Evolutionary conservation across 2,888 invertebrate species (phyloP).

Genomic region (Cancer borealis): DNA sequence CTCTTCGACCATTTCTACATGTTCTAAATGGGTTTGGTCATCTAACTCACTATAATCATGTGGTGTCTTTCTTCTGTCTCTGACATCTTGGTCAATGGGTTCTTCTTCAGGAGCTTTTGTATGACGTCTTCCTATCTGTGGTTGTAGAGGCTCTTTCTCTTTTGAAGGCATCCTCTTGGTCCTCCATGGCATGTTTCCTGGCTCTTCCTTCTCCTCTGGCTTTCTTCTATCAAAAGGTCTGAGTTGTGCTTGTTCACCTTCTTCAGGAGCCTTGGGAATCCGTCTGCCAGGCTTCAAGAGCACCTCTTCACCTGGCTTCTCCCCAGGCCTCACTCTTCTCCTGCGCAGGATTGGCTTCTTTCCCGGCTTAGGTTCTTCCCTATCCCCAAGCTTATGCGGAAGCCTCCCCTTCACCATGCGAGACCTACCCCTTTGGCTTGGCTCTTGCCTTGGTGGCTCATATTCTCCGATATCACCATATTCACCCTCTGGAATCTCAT

Average conservation of each 20-base stretch:
- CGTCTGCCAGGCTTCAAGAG: conserved; percentile 46
- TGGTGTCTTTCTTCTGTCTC: conserved; percentile 9
- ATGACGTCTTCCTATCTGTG: conserved; percentile 50
- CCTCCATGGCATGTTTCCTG: conserved; percentile 54
- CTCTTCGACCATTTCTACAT: conserved; percentile 29
- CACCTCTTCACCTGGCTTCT: conserved; percentile 54
- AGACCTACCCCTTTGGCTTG: conserved; percentile 55
- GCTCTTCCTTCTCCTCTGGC: conserved; percentile 30
- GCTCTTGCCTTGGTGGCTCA: conserved; percentile 47
- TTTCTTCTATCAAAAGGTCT: conserved; percentile 48
- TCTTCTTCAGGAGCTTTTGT: conserved; percentile 56
- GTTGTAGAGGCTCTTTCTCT: conserved; percentile 44
- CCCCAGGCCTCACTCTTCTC: conserved; percentile 54
- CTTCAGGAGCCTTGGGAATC: conserved; percentile 51
- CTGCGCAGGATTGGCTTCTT: conserved; percentile 27
- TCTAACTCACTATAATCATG: conserved; percentile 53
- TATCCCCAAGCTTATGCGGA: conserved; percentile 33
- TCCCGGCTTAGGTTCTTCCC: conserved; percentile 26
- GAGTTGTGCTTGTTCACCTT: conserved; percentile 38
- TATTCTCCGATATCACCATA: conserved; percentile 60
- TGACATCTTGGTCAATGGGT: background rate
- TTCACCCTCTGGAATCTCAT: conserved; percentile 48
- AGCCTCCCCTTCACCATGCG: conserved; percentile 44
- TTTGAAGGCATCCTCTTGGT: conserved; percentile 12
- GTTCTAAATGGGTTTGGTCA: conserved; percentile 7